Percentiles rank a stretch among this genome's conserved stretches.
Conservation (phyloP, 2,888 invertebrate genomes). For the Chrysolina oricalcia region DNA sequence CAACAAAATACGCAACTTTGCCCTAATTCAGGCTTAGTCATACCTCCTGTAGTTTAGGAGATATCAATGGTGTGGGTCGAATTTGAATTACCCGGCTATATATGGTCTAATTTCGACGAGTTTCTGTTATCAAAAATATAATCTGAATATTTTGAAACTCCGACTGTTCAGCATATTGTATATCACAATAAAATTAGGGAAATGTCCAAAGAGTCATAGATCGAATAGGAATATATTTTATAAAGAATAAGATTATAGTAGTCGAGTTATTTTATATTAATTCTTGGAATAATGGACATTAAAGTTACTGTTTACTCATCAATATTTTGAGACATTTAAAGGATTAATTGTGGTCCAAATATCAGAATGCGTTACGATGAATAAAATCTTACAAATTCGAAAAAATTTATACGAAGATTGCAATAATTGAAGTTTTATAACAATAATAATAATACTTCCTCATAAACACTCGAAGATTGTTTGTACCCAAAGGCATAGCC, state of each 20-base stretch:
- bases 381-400: neutral
- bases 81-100: too few species aligned
- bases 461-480: too few species aligned
- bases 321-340: neutral
- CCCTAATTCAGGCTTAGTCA: too few species aligned
- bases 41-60: too few species aligned
- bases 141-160: neutral
- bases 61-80: too few species aligned
- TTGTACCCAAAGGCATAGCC: too few species aligned
- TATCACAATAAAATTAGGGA: constrained; percentile 52
- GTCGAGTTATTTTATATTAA: constrained; percentile 4
- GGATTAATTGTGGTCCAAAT: neutral
- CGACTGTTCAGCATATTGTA: constrained; percentile 30
- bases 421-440: too few species aligned
- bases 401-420: neutral
- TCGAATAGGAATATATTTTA: constrained; percentile 47
- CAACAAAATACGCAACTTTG: too few species aligned
- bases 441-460: too few species aligned
- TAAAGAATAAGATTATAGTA: constrained; percentile 36
- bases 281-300: neutral
- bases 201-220: constrained; percentile 50
- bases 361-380: neutral
- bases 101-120: neutral
- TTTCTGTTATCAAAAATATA: constrained; percentile 7
- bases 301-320: constrained; percentile 10